A percentile compares a stretch with the other conserved stretches of the same genome.
Evolutionary conservation across 1,140 invertebrate genomes (phyloP).

Genomic region (Parasteatoda tepidariorum): DNA sequence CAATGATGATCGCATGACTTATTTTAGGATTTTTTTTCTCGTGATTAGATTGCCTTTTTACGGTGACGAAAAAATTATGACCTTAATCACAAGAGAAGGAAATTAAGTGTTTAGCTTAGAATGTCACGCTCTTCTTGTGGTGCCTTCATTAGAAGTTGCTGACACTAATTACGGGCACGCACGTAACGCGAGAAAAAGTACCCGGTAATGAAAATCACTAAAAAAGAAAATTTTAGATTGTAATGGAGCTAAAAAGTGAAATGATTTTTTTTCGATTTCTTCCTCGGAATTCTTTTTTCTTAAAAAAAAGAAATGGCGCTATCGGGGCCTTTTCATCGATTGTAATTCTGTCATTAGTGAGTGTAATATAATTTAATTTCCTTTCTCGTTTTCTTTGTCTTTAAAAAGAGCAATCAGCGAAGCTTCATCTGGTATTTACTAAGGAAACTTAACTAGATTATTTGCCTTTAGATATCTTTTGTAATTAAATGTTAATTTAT

Average conservation of each 20-base stretch:
- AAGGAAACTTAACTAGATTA: constrained; percentile 17
- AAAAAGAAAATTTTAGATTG: constrained; percentile 51
- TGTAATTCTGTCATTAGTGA: constrained; percentile 33
- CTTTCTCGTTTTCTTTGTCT: constrained; percentile 1
- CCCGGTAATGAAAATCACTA: constrained; percentile 42
- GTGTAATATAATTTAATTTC: constrained; percentile 57
- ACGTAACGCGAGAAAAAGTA: constrained; percentile 40
- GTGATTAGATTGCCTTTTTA: not conserved
- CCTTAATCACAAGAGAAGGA: constrained; percentile 36
- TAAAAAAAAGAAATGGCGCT: constrained; percentile 20
- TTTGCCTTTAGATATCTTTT: not conserved
- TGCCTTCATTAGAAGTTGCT: constrained; percentile 47
- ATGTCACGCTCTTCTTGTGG: constrained; percentile 20
- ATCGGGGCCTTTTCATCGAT: constrained; percentile 43
- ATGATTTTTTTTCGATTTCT: not conserved
- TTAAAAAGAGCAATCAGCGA: constrained; percentile 44
- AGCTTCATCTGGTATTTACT: constrained; percentile 28
- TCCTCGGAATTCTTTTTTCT: constrained; percentile 17
- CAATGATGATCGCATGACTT: constrained; percentile 33
- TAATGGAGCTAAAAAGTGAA: constrained; percentile 58
- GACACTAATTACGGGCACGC: constrained; percentile 44
- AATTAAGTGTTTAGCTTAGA: constrained; percentile 56
- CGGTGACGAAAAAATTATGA: not conserved
- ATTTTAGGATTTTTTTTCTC: constrained; percentile 5
- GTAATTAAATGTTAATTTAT: not conserved